Evolutionary conservation across 1,140 invertebrate genomes (phyloP).

Genomic region (Drosophila kepulauana): DNA sequence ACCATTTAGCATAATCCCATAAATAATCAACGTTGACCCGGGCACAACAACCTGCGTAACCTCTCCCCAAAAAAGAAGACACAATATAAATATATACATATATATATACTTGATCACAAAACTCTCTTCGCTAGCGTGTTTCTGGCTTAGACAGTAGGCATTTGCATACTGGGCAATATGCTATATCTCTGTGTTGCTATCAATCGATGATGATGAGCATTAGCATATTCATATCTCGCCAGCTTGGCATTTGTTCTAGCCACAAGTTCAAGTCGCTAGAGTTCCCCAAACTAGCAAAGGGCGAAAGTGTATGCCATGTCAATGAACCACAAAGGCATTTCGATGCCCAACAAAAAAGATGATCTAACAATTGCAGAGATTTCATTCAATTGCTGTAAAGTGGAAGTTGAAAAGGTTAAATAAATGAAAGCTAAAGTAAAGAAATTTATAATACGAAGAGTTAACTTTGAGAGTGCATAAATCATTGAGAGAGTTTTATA

Average conservation of each 20-base stretch:
- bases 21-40: constrained; percentile 65
- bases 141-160: not conserved
- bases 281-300: constrained; percentile 32
- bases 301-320: constrained; percentile 71
- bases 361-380: not conserved
- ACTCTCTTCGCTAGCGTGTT: not conserved
- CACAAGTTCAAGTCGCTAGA: no score
- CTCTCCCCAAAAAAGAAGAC: not conserved
- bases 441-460: no score
- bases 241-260: constrained; percentile 2
- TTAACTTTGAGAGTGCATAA: no score
- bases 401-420: no score
- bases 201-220: constrained; percentile 49
- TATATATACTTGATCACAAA: no score
- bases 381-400: no score
- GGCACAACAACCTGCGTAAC: constrained; percentile 39
- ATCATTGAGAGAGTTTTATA: no score
- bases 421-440: no score
- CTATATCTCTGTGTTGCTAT: constrained; percentile 29
- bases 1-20: constrained; percentile 70
- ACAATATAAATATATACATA: no score
- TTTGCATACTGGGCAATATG: constrained; percentile 52
- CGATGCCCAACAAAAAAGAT: not conserved
- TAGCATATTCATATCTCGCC: constrained; percentile 66
- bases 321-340: constrained; percentile 55